These are phyloP conservation scores for Argynnis bischoffii DNA, from an alignment of 2,888 invertebrate species.

Conservation along the genomic window DNA sequence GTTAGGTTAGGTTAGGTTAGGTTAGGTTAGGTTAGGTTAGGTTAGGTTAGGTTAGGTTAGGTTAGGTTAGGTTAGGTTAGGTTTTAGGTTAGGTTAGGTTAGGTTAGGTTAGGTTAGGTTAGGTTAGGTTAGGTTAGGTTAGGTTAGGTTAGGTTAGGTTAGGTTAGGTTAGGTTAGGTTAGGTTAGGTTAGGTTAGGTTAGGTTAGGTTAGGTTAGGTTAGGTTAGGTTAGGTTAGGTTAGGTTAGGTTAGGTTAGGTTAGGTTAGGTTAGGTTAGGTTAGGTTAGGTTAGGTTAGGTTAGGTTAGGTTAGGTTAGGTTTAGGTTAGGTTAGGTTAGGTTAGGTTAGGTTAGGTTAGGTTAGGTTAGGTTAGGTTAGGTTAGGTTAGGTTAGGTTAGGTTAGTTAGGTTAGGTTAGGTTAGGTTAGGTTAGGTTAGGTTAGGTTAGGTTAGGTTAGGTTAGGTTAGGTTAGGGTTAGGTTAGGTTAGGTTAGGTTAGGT, in stretches of 20 bases:
- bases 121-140: slow-evolving; percentile 35
- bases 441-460: too few relatives aligned
- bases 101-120: slow-evolving; percentile 37
- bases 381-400: slow-evolving; percentile 41
- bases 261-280: slow-evolving; percentile 18
- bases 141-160: slow-evolving; percentile 18
- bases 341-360: slow-evolving; percentile 40
- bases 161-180: slow-evolving; percentile 19
- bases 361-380: slow-evolving; percentile 41
- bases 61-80: slow-evolving; percentile 40
- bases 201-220: slow-evolving; percentile 37
- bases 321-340: slow-evolving; percentile 34
- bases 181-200: too few relatives aligned
- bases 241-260: slow-evolving; percentile 32
- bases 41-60: slow-evolving; percentile 38
- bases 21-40: slow-evolving; percentile 37
- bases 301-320: slow-evolving; percentile 32
- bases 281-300: slow-evolving; percentile 20
- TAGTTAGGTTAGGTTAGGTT: too few relatives aligned
- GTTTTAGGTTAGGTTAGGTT: slow-evolving; percentile 36
- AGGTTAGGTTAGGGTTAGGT: too few relatives aligned
- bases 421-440: too few relatives aligned
- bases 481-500: too few relatives aligned
- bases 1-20: too few relatives aligned
- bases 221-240: slow-evolving; percentile 27